phyloP scores from a whole-genome alignment of 1,140 invertebrate genomes.

The Glossosoma conforme region DNA sequence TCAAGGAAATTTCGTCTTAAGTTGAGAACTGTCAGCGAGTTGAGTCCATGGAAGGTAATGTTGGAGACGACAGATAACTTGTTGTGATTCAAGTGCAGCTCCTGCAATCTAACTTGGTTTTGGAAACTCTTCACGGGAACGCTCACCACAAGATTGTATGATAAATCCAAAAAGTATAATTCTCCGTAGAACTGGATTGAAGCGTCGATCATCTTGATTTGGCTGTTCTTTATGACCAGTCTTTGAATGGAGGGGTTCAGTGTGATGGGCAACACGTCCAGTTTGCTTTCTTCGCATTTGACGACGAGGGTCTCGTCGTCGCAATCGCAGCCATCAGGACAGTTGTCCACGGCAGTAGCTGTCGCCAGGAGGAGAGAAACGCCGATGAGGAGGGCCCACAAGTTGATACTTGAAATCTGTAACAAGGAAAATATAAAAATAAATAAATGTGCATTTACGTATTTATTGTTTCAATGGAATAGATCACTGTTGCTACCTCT shows the following conservation, averaged over 20 bases:
- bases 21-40: conserved; percentile 72
- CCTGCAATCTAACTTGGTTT: conserved; percentile 72
- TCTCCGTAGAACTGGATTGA: conserved; percentile 84
- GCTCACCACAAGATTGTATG: conserved; percentile 74
- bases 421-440: conserved; percentile 9
- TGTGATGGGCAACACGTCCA: conserved; percentile 86
- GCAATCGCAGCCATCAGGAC: conserved; percentile 75
- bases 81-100: conserved; percentile 79
- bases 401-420: conserved; percentile 9
- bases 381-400: conserved; percentile 6
- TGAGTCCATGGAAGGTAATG: conserved; percentile 73
- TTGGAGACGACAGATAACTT: conserved; percentile 75
- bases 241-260: conserved; percentile 84
- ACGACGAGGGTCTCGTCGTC: conserved; percentile 87
- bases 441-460: too few species aligned
- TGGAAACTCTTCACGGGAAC: conserved; percentile 73
- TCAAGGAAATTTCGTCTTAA: conserved; percentile 78
- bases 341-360: conserved; percentile 53
- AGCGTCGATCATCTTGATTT: conserved; percentile 79
- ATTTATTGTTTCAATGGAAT: too few species aligned
- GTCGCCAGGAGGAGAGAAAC: conserved; percentile 18
- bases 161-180: conserved; percentile 76
- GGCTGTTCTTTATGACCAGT: conserved; percentile 76
- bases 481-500: too few species aligned
- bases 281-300: conserved; percentile 73